Evolutionary conservation across 2,888 invertebrate genomes (phyloP).

Genomic region (Cyaniris semiargus): DNA sequence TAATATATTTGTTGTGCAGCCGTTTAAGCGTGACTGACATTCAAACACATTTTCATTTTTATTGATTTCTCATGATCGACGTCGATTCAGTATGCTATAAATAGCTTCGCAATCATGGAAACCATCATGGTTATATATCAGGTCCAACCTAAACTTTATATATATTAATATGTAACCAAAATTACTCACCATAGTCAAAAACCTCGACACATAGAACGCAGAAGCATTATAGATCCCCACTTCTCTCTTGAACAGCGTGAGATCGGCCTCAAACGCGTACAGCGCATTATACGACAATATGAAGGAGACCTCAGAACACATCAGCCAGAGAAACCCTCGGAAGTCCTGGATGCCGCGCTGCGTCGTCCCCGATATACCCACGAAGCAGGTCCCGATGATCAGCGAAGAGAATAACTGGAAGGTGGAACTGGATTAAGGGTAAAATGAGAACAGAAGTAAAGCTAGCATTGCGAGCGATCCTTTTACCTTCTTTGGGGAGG

Average conservation of each 20-base stretch:
- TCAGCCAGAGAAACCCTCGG: constrained; percentile 72
- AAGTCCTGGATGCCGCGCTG: constrained; percentile 73
- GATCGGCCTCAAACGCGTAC: constrained; percentile 64
- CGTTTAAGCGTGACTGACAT: no score
- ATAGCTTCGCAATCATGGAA: no score
- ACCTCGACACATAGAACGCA: constrained; percentile 64
- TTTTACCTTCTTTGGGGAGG: no score
- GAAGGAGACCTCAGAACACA: constrained; percentile 74
- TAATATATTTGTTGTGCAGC: no score
- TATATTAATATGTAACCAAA: no score
- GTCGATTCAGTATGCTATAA: no score
- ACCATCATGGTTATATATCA: no score
- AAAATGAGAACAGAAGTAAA: no score
- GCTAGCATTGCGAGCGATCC: no score
- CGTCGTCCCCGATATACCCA: constrained; percentile 64
- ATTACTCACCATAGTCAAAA: constrained; percentile 61
- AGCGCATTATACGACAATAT: constrained; percentile 70
- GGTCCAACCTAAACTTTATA: no score
- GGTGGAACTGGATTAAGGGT: constrained; percentile 21
- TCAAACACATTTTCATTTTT: no score
- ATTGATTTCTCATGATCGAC: no score
- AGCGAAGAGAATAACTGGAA: constrained; percentile 64
- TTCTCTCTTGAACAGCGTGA: constrained; percentile 69
- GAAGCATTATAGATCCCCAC: constrained; percentile 67
- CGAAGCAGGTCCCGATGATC: constrained; percentile 66